Evolutionary conservation across 1,140 invertebrate genomes (phyloP), one percentile per base, ranked within the genome.

Genomic region (Aphaenogaster rudis): DNA sequence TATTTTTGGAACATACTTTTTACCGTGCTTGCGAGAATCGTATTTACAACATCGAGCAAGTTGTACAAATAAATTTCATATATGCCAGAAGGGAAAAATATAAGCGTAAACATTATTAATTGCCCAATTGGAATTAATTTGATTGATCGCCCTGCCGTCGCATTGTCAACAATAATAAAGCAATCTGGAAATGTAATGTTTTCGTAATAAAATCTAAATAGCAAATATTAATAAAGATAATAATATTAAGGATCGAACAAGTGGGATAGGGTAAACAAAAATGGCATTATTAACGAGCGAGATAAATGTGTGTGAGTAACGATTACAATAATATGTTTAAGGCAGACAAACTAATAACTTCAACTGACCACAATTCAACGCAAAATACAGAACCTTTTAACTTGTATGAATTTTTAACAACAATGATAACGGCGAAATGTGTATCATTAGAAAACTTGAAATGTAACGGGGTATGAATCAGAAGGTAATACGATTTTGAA

Each of bases 61-160:
- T 71, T 21, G 33, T 57, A 72, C 1, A 45, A 50, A 48, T 84
- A 84, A 61, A 76, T 74, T 74, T 72, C 13, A 33, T 42, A 8
- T 69, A 72, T 63, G 45, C 66, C 79, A 45, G 48, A 7, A 84
- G 36, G 8, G 28, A 67, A 64, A 28, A 61, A 84, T 63, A 74
- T 84, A 82, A 82, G 67, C 80, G 67, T 82, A 84, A 84, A 76
- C 7, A 82, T 84, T 74, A 84, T 76, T 84, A 84, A 84, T 84
- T 84, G 80, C 80, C 80, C 80, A 84, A 84, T 76, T 84, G 80
- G 80, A 84, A 84, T 82, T 54, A 6, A 74, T 84, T 84, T 84
- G 80, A 84, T 84, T 84, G 45, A 84, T 54, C 54, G 80, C 69
- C 69, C 80, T 84, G 80, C 80, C 80, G 69, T 84, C 78, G 50